Conservation (phyloP, 2,888 invertebrate species). For the Seira ritae region DNA sequence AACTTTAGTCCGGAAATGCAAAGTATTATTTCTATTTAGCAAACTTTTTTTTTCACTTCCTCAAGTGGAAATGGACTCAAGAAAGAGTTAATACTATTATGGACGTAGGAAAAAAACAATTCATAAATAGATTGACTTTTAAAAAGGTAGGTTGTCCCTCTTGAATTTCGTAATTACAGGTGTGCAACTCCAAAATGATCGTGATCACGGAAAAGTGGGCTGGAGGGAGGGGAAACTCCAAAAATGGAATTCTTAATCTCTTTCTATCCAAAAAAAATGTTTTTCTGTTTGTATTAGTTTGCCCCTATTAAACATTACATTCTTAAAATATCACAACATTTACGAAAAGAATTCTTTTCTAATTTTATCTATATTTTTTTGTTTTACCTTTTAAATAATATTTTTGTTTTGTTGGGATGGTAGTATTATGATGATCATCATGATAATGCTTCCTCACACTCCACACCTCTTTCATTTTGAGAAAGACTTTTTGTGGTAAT, state of each 20-base stretch:
- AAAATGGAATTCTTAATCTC: too few relatives aligned
- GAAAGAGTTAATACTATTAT: background rate
- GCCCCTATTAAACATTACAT: background rate
- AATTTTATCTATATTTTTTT: too few relatives aligned
- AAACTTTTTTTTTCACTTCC: too few relatives aligned
- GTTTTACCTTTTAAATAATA: too few relatives aligned
- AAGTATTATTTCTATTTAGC: too few relatives aligned
- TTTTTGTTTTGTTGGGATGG: too few relatives aligned
- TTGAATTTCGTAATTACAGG: conserved; percentile 5
- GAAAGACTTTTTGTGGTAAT: background rate
- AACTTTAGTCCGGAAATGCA: too few relatives aligned
- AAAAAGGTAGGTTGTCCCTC: background rate
- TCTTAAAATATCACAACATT: too few relatives aligned
- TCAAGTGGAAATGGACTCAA: too few relatives aligned
- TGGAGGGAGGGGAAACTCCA: background rate
- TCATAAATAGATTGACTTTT: conserved; percentile 10
- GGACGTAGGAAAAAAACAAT: background rate
- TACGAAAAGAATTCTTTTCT: too few relatives aligned
- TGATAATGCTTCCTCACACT: too few relatives aligned
- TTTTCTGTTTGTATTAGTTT: background rate
- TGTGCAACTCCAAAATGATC: background rate
- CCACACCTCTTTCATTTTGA: background rate
- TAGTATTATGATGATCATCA: too few relatives aligned
- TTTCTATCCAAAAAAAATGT: background rate
- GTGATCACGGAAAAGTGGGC: background rate